phyloP scores from a whole-genome alignment of 2,797 vertebrate genomes.

The Catostomus latipinnis region DNA sequence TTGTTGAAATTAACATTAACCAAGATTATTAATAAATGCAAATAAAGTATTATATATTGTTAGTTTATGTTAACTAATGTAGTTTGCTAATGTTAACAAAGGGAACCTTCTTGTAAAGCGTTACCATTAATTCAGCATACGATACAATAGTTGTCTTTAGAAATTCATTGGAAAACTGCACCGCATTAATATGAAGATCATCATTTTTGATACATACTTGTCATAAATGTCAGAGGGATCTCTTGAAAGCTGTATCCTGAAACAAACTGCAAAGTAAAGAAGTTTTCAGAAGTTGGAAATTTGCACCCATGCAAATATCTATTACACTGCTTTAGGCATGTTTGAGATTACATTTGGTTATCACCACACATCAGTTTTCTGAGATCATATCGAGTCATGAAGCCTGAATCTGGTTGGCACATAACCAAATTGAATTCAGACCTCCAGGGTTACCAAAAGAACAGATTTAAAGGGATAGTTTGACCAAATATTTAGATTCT shows the following conservation, averaged over 20 bases:
- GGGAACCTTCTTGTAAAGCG: too few species aligned
- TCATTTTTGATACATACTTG: slow-evolving; percentile 81
- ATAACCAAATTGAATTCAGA: neutral
- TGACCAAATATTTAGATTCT: too few species aligned
- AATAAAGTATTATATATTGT: too few species aligned
- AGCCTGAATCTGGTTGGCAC: neutral
- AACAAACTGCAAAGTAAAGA: slow-evolving; percentile 80
- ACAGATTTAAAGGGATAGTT: too few species aligned
- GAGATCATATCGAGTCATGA: neutral
- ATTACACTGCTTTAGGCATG: neutral
- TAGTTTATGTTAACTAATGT: too few species aligned
- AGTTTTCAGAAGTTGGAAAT: neutral
- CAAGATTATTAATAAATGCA: too few species aligned
- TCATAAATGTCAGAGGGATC: slow-evolving; percentile 88
- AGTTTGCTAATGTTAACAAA: too few species aligned
- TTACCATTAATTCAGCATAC: neutral
- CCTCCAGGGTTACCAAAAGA: neutral
- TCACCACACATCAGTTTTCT: neutral
- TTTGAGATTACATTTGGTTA: neutral
- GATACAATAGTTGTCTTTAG: neutral
- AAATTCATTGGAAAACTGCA: neutral
- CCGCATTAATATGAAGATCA: neutral
- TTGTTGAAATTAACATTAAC: too few species aligned
- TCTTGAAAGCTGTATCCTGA: slow-evolving; percentile 90
- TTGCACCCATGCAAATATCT: neutral